Evolutionary conservation across 2,797 vertebrate species (phyloP).

Genomic region (Urophycis tenuis): DNA sequence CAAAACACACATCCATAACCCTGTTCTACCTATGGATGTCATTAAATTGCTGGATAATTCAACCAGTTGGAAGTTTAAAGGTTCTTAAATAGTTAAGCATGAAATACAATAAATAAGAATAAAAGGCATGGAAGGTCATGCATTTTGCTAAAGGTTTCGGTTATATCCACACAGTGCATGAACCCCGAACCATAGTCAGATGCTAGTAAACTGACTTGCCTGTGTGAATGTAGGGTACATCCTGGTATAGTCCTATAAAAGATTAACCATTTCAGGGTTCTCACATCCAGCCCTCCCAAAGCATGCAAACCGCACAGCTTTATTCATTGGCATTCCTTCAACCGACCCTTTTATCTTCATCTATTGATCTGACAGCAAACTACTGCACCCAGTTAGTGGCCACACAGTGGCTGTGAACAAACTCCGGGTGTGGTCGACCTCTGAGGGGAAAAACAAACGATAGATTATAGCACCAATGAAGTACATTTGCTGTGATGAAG

Average conservation of each 20-base stretch:
- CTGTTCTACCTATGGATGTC: no score
- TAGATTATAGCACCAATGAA: neutral
- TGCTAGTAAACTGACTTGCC: neutral
- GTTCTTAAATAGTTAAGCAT: neutral
- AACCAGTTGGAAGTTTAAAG: neutral
- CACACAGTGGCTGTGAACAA: neutral
- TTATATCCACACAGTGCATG: neutral
- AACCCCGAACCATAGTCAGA: neutral
- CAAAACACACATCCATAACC: no score
- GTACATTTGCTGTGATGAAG: neutral
- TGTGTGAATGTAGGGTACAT: neutral
- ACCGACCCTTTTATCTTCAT: neutral
- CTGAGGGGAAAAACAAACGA: neutral
- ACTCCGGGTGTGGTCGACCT: neutral
- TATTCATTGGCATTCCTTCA: neutral
- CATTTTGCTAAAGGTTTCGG: neutral
- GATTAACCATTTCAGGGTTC: neutral
- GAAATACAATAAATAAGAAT: neutral
- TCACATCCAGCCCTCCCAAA: conserved; percentile 1
- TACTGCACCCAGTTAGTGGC: neutral
- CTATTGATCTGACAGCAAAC: neutral
- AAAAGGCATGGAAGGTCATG: neutral
- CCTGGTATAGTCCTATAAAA: neutral
- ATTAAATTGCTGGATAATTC: no score
- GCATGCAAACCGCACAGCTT: neutral